These are phyloP conservation scores for Rhagoletis zephyria DNA, from an alignment of 1,140 invertebrate genomes.

Conservation along the genomic window DNA sequence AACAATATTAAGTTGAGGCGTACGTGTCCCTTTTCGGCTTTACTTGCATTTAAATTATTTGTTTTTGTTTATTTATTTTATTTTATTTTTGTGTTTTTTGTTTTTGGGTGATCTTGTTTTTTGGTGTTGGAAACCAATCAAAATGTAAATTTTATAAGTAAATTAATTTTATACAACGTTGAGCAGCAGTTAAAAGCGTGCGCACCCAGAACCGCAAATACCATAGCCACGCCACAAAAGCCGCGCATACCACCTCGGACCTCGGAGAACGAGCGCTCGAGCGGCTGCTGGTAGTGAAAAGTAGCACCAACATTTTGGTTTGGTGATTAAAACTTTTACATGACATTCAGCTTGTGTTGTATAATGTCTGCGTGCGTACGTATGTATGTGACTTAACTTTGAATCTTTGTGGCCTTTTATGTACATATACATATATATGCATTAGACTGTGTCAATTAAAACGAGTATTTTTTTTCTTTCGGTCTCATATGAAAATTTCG, in stretches of 20 bases:
- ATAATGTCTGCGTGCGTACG: background rate
- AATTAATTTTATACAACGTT: slow-evolving; percentile 52
- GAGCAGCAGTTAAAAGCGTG: slow-evolving; percentile 35
- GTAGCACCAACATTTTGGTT: slow-evolving; percentile 40
- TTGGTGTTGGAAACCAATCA: slow-evolving; percentile 52
- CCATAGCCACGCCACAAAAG: slow-evolving; percentile 20
- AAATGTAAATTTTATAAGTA: slow-evolving; percentile 52
- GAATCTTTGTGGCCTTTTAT: background rate
- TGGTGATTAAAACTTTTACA: slow-evolving; percentile 52
- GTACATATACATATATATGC: no score
- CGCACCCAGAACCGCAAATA: slow-evolving; percentile 19
- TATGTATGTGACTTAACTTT: background rate
- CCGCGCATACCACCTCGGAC: background rate
- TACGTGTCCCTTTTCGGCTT: background rate
- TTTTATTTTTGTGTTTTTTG: no score
- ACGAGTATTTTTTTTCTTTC: no score
- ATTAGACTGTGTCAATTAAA: no score
- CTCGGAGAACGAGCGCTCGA: background rate
- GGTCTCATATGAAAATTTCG: no score
- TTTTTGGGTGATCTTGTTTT: slow-evolving; percentile 5
- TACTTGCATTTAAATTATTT: slow-evolving; percentile 35
- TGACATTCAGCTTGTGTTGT: slow-evolving; percentile 29
- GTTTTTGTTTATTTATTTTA: background rate
- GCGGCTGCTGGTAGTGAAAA: slow-evolving; percentile 26
- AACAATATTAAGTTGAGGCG: background rate